These are phyloP conservation scores for Ochropacha duplaris DNA, from an alignment of 2,888 invertebrate species.

Conservation along the genomic window DNA sequence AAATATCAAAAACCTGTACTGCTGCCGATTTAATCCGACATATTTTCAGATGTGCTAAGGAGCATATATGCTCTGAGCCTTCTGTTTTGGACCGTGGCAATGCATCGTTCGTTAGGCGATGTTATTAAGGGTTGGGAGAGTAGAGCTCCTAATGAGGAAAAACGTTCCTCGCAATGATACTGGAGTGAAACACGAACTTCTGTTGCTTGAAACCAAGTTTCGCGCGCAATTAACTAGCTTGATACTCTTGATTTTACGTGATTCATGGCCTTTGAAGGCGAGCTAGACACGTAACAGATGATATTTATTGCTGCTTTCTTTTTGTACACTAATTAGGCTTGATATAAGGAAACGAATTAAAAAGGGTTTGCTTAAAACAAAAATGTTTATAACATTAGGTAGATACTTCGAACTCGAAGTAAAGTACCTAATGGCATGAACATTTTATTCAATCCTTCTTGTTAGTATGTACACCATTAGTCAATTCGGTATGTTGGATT, in stretches of 20 bases:
- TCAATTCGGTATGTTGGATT: too few relatives aligned
- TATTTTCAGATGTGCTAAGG: background rate
- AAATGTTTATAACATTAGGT: background rate
- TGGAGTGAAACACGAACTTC: constrained; percentile 49
- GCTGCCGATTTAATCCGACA: background rate
- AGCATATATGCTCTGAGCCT: too few relatives aligned
- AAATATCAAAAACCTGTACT: background rate
- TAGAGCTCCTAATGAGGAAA: constrained; percentile 63
- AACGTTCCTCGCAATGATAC: constrained; percentile 53
- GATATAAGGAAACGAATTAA: background rate
- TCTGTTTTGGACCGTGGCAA: constrained; percentile 30
- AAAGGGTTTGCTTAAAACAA: background rate
- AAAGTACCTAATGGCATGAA: too few relatives aligned
- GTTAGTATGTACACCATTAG: too few relatives aligned
- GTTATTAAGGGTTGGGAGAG: constrained; percentile 47
- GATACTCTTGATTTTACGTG: constrained; percentile 49
- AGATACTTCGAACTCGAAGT: too few relatives aligned
- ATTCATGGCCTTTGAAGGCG: constrained; percentile 39
- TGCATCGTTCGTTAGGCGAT: constrained; percentile 52
- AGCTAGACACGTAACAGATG: constrained; percentile 21
- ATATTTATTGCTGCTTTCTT: constrained; percentile 29
- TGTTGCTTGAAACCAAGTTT: constrained; percentile 48
- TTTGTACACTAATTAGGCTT: constrained; percentile 13
- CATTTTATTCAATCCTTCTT: too few relatives aligned
- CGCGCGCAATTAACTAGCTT: constrained; percentile 55